A percentile compares a stretch with the other conserved stretches of the same genome.
Conservation (phyloP, 1,140 invertebrate species). For the Meloidogyne hapla region DNA sequence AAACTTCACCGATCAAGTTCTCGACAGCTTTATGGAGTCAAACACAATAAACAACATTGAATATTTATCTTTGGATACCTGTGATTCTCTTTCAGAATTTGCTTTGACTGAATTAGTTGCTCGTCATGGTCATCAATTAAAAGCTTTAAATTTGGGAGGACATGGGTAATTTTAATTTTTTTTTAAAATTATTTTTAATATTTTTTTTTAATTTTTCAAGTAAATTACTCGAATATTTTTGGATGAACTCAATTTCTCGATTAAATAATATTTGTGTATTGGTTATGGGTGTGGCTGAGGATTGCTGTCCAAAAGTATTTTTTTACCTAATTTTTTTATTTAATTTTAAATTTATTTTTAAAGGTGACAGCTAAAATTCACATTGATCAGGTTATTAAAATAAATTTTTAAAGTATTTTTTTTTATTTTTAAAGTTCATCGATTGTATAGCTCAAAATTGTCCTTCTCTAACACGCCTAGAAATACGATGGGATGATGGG, state of each 20-base stretch:
- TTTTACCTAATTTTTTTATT: not conserved
- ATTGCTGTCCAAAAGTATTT: conserved; percentile 79
- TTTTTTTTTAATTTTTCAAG: not conserved
- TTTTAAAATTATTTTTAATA: conserved; percentile 67
- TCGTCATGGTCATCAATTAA: conserved; percentile 81
- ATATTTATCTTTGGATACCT: conserved; percentile 86
- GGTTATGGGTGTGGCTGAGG: conserved; percentile 92
- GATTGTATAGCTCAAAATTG: conserved; percentile 93
- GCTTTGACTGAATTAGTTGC: conserved; percentile 85
- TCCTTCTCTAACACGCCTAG: conserved; percentile 81
- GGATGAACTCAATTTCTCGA: conserved; percentile 38
- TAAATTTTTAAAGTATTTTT: conserved; percentile 42
- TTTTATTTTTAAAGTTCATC: not conserved
- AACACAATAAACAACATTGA: conserved; percentile 82
- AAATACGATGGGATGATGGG: conserved; percentile 95
- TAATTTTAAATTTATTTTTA: not conserved
- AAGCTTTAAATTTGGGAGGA: conserved; percentile 82
- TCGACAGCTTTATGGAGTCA: conserved; percentile 83
- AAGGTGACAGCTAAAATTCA: conserved; percentile 68
- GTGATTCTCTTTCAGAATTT: conserved; percentile 85
- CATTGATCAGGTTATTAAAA: conserved; percentile 95
- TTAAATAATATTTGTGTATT: conserved; percentile 74
- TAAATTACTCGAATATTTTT: conserved; percentile 17
- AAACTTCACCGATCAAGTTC: conserved; percentile 87
- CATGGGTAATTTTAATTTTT: conserved; percentile 80